phyloP scores from a whole-genome alignment of 2,113 vertebrate genomes.

The Lagenorhynchus albirostris region DNA sequence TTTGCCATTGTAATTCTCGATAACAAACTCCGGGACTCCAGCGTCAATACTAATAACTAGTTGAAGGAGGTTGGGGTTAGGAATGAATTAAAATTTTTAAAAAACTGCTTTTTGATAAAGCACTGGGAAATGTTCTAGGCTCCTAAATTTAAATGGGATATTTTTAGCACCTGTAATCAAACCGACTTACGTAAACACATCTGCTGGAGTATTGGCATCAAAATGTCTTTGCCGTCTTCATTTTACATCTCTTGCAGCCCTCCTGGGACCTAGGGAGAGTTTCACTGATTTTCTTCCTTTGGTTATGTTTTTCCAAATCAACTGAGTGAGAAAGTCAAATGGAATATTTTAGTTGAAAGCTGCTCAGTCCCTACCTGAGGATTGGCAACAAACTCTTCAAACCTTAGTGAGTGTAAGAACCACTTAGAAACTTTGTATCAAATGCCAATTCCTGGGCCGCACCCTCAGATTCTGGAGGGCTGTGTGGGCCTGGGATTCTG shows the following conservation, averaged over 20 bases:
- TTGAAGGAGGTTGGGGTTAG: slow-evolving; percentile 66
- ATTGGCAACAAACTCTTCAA: not conserved
- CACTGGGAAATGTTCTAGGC: slow-evolving; percentile 60
- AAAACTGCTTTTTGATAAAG: slow-evolving; percentile 72
- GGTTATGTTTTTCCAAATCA: slow-evolving; percentile 8
- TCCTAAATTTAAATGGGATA: slow-evolving; percentile 80
- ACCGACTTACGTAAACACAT: slow-evolving; percentile 79
- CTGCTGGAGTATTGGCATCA: slow-evolving; percentile 68
- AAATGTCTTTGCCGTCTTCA: slow-evolving; percentile 49
- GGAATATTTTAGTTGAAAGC: slow-evolving; percentile 4
- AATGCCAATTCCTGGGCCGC: not conserved
- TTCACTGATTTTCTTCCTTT: slow-evolving; percentile 40
- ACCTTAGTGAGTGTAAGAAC: not conserved
- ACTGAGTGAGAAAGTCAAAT: not conserved
- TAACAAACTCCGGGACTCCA: slow-evolving; percentile 81
- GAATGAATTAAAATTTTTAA: slow-evolving; percentile 40
- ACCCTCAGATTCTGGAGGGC: not conserved
- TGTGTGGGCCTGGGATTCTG: not conserved
- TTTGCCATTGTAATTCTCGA: slow-evolving; percentile 84
- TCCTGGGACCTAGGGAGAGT: slow-evolving; percentile 11
- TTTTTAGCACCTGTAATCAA: slow-evolving; percentile 81
- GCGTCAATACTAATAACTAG: slow-evolving; percentile 74
- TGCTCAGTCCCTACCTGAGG: not conserved
- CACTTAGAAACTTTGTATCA: not conserved
- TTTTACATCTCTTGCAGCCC: slow-evolving; percentile 26